Evolutionary conservation across 2,888 invertebrate species (phyloP).

Genomic region (Clunio marinus): DNA sequence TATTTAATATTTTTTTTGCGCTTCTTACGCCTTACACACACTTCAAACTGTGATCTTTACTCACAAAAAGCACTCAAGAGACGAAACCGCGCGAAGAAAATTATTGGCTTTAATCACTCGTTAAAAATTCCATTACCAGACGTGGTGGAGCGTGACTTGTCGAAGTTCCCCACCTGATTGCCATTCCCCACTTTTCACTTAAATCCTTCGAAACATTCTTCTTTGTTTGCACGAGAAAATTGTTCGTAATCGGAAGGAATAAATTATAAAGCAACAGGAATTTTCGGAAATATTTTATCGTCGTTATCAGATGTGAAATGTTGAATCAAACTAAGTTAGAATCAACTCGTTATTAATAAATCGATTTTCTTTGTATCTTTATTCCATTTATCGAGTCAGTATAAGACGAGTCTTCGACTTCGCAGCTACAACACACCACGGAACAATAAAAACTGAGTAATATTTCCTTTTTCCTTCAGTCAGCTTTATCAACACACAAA

Average conservation of each 20-base stretch:
- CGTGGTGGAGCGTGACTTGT: not conserved
- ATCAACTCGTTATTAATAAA: too few species aligned
- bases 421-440: not conserved
- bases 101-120: slow-evolving; percentile 20
- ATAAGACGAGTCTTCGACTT: too few species aligned
- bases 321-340: too few species aligned
- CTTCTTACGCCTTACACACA: not conserved
- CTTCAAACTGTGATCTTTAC: not conserved
- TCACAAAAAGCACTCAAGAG: not conserved
- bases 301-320: too few species aligned
- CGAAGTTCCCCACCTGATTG: not conserved
- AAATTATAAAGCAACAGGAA: too few species aligned
- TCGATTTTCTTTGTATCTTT: too few species aligned
- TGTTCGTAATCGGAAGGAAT: too few species aligned
- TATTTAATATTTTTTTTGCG: too few species aligned
- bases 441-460: slow-evolving; percentile 4
- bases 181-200: not conserved
- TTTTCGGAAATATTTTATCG: too few species aligned
- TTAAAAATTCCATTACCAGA: slow-evolving; percentile 5
- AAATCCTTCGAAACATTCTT: not conserved
- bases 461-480: not conserved
- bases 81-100: not conserved
- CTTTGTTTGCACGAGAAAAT: too few species aligned
- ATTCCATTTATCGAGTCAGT: too few species aligned
- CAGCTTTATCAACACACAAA: not conserved